phyloP scores from a whole-genome alignment of 2,888 invertebrate genomes.

The Anodontia alba region DNA sequence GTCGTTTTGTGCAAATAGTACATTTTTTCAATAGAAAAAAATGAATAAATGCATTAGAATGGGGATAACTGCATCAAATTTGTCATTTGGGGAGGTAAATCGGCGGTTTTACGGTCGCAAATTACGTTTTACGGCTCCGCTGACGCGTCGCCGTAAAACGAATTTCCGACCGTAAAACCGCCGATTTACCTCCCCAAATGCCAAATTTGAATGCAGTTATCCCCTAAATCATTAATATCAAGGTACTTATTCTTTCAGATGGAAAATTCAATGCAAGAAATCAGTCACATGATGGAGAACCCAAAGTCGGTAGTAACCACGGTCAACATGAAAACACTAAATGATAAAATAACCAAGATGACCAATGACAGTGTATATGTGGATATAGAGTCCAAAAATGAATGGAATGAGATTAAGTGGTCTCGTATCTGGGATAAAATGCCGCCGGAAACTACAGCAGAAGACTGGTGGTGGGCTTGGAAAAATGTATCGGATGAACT shows the following conservation, averaged over 20 bases:
- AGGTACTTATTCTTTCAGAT: neutral
- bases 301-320: neutral
- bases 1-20: too few species aligned
- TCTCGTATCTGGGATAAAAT: neutral
- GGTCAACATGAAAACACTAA: neutral
- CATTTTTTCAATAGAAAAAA: too few species aligned
- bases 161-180: too few species aligned
- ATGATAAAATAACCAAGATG: neutral
- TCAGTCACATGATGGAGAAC: neutral
- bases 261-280: neutral
- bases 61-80: too few species aligned
- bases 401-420: neutral
- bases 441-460: neutral
- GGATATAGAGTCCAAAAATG: neutral
- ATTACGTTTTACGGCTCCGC: too few species aligned
- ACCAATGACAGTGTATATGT: neutral
- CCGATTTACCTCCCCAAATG: too few species aligned
- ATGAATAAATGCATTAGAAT: too few species aligned
- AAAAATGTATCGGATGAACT: neutral
- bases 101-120: too few species aligned
- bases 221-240: too few species aligned
- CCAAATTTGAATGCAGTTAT: too few species aligned
- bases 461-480: neutral
- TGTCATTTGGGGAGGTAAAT: too few species aligned
- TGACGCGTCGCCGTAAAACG: too few species aligned